A percentile compares a stretch with the other conserved stretches of the same genome.
Conservation (phyloP, 2,797 vertebrate species). For the Alcedo quadribrachys region DNA sequence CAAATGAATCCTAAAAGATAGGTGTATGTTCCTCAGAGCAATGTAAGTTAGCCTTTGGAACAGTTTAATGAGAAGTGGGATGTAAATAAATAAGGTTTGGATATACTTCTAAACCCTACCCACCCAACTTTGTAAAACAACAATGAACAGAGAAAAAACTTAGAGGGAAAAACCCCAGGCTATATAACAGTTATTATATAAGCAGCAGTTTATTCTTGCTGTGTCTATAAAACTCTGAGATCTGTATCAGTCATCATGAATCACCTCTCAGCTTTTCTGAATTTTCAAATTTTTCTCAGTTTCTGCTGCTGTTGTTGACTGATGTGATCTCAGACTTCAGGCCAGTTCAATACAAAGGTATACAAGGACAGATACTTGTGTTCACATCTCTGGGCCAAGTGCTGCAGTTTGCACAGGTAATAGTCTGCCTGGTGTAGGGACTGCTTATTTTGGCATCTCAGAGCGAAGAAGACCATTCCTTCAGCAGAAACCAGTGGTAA, state of each 20-base stretch:
- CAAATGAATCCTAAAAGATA: not conserved
- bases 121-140: not conserved
- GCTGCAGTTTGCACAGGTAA: not conserved
- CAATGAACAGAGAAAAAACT: not conserved
- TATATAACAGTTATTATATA: not conserved
- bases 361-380: not conserved
- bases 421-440: not conserved
- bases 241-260: not conserved
- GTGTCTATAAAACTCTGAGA: not conserved
- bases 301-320: not conserved
- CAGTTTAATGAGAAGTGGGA: not conserved
- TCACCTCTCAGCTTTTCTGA: not conserved
- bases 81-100: not conserved
- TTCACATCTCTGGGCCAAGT: not conserved
- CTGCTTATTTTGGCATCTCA: not conserved
- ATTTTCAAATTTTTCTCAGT: not conserved
- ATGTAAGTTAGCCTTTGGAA: not conserved
- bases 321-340: not conserved
- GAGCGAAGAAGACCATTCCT: not conserved
- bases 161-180: not conserved
- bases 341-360: not conserved
- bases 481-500: not conserved
- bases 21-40: not conserved
- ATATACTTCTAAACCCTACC: not conserved
- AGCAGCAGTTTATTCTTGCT: not conserved